These are phyloP conservation scores for Melanophora roralis DNA, from an alignment of 2,888 invertebrate species.

Conservation along the genomic window DNA sequence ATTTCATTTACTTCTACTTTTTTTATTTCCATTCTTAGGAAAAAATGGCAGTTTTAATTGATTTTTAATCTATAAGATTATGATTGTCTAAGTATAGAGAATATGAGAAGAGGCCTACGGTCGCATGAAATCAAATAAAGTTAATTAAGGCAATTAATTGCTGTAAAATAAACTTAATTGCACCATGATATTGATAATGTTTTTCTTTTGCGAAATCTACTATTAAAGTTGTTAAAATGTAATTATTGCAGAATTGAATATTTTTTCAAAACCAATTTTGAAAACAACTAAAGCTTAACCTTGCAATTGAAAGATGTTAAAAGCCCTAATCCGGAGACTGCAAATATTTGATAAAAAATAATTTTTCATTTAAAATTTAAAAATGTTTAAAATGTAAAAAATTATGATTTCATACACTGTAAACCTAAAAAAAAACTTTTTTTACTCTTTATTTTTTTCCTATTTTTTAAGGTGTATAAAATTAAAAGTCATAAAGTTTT, in stretches of 20 bases:
- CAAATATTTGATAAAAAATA: no score
- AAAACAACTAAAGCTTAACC: constrained; percentile 26
- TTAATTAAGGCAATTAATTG: constrained; percentile 62
- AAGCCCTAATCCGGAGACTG: background rate
- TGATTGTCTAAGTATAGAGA: constrained; percentile 9
- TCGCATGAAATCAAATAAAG: constrained; percentile 59
- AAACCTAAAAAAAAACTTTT: no score
- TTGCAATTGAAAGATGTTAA: constrained; percentile 38
- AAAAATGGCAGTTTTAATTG: constrained; percentile 74
- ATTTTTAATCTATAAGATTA: constrained; percentile 72
- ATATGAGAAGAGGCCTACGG: constrained; percentile 5
- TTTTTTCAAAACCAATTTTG: background rate
- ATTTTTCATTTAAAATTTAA: no score
- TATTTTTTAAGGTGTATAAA: no score
- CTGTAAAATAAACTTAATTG: constrained; percentile 59
- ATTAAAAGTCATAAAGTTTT: no score
- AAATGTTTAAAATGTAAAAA: background rate
- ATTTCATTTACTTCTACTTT: constrained; percentile 18
- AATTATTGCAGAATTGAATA: background rate
- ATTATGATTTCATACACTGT: no score
- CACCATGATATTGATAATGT: constrained; percentile 28
- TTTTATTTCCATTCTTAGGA: constrained; percentile 39
- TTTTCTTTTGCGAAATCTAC: background rate
- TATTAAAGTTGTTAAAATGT: background rate
- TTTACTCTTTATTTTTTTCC: no score